These are phyloP conservation scores for Drosophila teissieri DNA, from an alignment of 1,140 invertebrate genomes.

Conservation along the genomic window DNA sequence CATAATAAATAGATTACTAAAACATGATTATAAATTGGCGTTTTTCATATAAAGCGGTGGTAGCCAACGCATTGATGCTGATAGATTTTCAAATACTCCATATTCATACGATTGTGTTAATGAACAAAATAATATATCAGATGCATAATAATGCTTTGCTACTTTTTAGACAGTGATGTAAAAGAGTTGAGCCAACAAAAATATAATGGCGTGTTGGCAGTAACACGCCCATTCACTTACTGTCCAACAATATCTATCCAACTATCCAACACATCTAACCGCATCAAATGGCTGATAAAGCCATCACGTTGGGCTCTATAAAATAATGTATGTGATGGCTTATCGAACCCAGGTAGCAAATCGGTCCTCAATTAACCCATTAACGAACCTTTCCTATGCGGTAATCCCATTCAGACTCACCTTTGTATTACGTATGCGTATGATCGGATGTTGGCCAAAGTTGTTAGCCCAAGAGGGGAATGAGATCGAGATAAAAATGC, in stretches of 20 bases:
- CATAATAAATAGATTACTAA: not conserved
- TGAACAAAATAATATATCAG: not conserved
- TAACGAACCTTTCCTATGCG: not conserved
- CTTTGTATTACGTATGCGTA: slow-evolving; percentile 16
- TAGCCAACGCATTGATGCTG: not conserved
- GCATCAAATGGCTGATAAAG: slow-evolving; percentile 25
- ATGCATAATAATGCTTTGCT: not conserved
- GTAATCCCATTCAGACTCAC: slow-evolving; percentile 22
- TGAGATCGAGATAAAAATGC: slow-evolving; percentile 7
- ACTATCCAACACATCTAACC: slow-evolving; percentile 12
- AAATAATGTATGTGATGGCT: slow-evolving; percentile 7
- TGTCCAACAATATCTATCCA: slow-evolving; percentile 1
- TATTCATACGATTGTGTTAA: not conserved
- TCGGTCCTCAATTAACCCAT: slow-evolving; percentile 21
- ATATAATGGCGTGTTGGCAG: slow-evolving; percentile 12
- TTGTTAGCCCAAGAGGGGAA: slow-evolving; percentile 9
- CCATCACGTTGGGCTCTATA: not conserved
- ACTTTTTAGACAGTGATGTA: not conserved
- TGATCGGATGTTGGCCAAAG: slow-evolving; percentile 26
- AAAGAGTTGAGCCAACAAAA: not conserved
- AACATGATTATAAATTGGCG: not conserved
- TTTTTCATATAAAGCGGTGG: not conserved
- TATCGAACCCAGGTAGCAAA: slow-evolving; percentile 7
- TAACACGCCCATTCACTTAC: not conserved
- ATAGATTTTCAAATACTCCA: not conserved